Evolutionary conservation across 2,113 vertebrate species (phyloP), one percentile per base, ranked within the genome.

Genomic region (Dinomys branickii): DNA sequence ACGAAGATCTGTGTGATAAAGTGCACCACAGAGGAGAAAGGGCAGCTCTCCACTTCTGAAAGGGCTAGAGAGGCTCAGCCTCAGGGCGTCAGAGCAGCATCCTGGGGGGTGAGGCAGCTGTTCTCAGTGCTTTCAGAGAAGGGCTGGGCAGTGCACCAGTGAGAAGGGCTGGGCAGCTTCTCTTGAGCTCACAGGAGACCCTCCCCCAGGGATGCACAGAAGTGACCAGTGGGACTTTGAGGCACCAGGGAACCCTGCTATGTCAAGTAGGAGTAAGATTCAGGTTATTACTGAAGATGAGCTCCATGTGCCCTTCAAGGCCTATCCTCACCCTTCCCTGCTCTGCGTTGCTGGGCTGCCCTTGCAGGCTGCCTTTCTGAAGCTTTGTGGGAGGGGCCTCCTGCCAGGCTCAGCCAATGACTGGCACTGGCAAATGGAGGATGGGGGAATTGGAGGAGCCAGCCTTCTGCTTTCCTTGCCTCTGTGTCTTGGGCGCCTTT

Each of bases 1-100:
- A 22, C 4, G 58, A 77, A 73, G 24, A 10, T 13, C 7, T 80
- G 44, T 20, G 14, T 82, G 78, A 30, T n/a, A 1, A 38, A 73
- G 38, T 38, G 44, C 56, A 38, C 9, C 0, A 1, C 16, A 50
- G 58, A 65, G 33, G 2, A 3, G 2, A 33, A 52, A 38, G 4
- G 63, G 22, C 22, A 26, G 1, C 17, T 30, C 47, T 54, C 20
- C 3, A 5, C 26, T 56, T 87, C 58, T 28, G 58, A 65, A 35
- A 63, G 67, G 12, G 19, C 41, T 56, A 4, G 33, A 8, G 19
- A 71, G 30, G 30, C 28, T n/a, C 38, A 75, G 33, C 50, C 54
- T 44, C 26, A 0, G 6, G 47, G 44, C 38, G 47, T 63, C 80
- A 89, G 3, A 56, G 61, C 5, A 50, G 65, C 63, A 61, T 47